These are phyloP conservation scores for Etheostoma spectabile DNA, from an alignment of 2,113 vertebrate species.

Conservation along the genomic window DNA sequence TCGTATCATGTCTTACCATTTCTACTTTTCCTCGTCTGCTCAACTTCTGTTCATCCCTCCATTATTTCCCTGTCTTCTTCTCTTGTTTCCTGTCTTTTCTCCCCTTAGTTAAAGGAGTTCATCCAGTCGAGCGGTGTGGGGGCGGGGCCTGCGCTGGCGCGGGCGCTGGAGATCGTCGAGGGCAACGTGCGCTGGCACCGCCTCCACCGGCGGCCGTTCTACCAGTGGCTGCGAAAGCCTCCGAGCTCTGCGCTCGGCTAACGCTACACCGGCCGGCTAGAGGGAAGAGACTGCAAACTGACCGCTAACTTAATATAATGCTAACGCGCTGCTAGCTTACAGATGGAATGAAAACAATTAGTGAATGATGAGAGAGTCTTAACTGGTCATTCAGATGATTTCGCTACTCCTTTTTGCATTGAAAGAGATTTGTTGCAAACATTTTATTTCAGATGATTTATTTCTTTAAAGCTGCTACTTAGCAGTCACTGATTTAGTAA, in stretches of 20 bases:
- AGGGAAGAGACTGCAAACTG: constrained; percentile 23
- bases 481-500: neutral
- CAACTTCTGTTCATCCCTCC: neutral
- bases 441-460: constrained; percentile 37
- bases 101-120: constrained; percentile 91
- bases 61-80: neutral
- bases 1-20: neutral
- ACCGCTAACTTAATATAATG: constrained; percentile 46
- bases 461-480: neutral
- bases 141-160: constrained; percentile 87
- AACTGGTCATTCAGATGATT: constrained; percentile 20
- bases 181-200: constrained; percentile 96
- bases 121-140: constrained; percentile 89
- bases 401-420: constrained; percentile 48
- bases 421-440: constrained; percentile 34
- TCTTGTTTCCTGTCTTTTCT: neutral
- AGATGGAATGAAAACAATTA: neutral
- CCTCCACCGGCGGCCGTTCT: constrained; percentile 93
- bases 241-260: constrained; percentile 81
- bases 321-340: constrained; percentile 28
- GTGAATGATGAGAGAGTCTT: neutral
- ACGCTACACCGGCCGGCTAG: constrained; percentile 12
- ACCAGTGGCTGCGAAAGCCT: constrained; percentile 95
- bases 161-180: constrained; percentile 95
- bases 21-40: neutral